Evolutionary conservation across 2,113 vertebrate genomes (phyloP), one percentile per base, ranked within the genome.

Genomic region (Spea multiplicata): DNA sequence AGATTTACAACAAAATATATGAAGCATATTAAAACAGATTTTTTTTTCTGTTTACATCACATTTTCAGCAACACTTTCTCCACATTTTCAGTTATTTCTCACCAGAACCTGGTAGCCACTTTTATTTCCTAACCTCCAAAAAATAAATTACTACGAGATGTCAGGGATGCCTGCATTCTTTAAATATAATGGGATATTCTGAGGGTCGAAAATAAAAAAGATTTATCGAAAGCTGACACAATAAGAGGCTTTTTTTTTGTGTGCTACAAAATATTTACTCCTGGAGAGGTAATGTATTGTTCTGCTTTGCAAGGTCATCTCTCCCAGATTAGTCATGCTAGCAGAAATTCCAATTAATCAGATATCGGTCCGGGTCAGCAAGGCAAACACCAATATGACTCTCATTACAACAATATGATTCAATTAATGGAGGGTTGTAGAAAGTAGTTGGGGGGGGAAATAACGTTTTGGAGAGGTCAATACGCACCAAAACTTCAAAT

Each of bases 271-370:
- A 79, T 73, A 79, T 79, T 79, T 79, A 73, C 70, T 73, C 61
- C n/a, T 66, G 2, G 69, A 57, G 61, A 61, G 62, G 70, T 66
- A 55, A 72, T 66, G 50, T 66, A 80, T 73, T 80, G 77, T 66
- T 67, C 30, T 59, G 71, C n/a, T 8, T 55, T 3, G 71, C 83
- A 83, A 86, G 85, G 85, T 86, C 76, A 82, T 81, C 72, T 4
- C 0, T 46, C 81, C 73, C 76, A 81, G 85, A 83, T 86, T 79
- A 57, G 79, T 3, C 45, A 4, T 77, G 82, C 0, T 78, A 76
- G 5, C 49, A 5, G 68, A 83, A 74, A 65, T 71, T 79, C 80
- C 78, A 69, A 77, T 83, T 74, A 84, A 81, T 85, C 82, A 64
- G 47, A 72, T 0, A 0, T 7, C 81, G 81, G 81, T 82, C 71